These are phyloP conservation scores for Danio aesculapii DNA, from an alignment of 2,797 vertebrate species.

Conservation along the genomic window DNA sequence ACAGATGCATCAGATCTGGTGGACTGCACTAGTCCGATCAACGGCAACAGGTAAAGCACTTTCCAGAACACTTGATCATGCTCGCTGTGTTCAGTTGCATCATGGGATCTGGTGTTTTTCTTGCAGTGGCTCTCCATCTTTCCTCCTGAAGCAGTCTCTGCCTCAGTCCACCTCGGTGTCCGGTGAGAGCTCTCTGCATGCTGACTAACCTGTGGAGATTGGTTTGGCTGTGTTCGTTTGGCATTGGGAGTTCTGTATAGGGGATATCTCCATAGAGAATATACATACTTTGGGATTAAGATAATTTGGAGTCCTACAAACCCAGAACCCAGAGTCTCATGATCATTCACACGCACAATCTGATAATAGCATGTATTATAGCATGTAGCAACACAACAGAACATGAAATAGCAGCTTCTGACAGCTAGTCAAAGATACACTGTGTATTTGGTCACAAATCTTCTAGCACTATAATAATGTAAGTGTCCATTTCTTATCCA, in stretches of 20 bases:
- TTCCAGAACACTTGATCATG: not conserved
- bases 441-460: no score
- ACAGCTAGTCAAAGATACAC: no score
- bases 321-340: no score
- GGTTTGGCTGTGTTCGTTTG: not conserved
- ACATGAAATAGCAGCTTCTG: no score
- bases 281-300: no score
- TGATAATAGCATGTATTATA: no score
- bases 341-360: no score
- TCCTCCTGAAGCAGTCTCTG: conserved; percentile 86
- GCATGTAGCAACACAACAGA: no score
- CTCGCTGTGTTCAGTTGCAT: not conserved
- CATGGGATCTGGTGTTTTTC: conserved; percentile 44
- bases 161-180: conserved; percentile 79
- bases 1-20: conserved; percentile 78
- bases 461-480: no score
- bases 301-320: no score
- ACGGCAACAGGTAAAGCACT: conserved; percentile 68
- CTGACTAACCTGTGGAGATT: not conserved
- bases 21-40: conserved; percentile 77
- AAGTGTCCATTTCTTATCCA: no score
- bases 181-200: conserved; percentile 67
- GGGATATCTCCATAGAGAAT: no score
- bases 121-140: conserved; percentile 83
- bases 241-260: not conserved